Conservation (phyloP, 2,797 vertebrate species). For the Hafferia zeledoni region DNA sequence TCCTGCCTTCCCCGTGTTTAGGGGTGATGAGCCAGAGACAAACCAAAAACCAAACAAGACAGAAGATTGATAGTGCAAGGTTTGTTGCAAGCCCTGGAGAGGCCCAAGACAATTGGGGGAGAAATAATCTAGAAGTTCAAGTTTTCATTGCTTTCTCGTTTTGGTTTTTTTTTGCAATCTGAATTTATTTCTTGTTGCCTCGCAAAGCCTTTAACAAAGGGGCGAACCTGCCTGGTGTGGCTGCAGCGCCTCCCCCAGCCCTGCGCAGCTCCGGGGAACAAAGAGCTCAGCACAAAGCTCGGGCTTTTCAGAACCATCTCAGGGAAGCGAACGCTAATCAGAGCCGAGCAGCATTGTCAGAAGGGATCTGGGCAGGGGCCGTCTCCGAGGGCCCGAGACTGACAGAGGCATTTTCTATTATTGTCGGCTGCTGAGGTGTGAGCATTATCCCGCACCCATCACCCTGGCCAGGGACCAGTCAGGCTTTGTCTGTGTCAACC, state of each 20-base stretch:
- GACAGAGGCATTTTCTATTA: constrained; percentile 65
- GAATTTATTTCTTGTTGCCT: neutral
- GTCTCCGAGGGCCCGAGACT: constrained; percentile 16
- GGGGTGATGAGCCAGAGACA: neutral
- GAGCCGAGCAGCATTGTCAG: constrained; percentile 66
- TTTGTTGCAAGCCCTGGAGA: neutral
- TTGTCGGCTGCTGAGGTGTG: constrained; percentile 57
- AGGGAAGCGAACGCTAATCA: constrained; percentile 55
- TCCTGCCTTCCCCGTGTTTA: neutral
- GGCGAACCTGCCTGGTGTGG: neutral
- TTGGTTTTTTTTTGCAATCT: neutral
- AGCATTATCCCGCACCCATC: constrained; percentile 36
- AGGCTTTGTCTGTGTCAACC: neutral
- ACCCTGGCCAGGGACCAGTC: constrained; percentile 1
- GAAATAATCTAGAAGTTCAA: constrained; percentile 29
- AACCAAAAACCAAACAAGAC: constrained; percentile 8
- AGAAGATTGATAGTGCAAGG: constrained; percentile 17
- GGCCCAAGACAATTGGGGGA: neutral
- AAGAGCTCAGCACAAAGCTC: constrained; percentile 56
- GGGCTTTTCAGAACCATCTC: constrained; percentile 62
- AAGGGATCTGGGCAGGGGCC: constrained; percentile 44
- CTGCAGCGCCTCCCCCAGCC: constrained; percentile 35
- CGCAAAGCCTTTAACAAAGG: neutral
- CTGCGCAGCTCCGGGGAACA: constrained; percentile 22
- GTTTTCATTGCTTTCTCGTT: constrained; percentile 36